Conservation (phyloP, 2,113 vertebrate genomes). For the Varanus komodoensis region DNA sequence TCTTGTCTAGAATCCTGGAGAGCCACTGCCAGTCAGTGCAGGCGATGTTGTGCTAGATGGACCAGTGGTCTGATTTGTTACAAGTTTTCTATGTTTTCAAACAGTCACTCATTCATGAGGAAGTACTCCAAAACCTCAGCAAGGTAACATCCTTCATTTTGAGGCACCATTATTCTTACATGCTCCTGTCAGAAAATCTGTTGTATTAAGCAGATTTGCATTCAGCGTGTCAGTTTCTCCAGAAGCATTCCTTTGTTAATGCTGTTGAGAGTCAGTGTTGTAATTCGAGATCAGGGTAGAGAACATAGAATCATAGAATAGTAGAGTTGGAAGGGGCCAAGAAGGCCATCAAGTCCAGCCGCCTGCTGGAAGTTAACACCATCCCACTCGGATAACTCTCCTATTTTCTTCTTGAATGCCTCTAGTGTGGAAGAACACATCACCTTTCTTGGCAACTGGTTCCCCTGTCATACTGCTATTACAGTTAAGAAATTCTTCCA, state of each 20-base stretch:
- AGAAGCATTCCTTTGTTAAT: neutral
- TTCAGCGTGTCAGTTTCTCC: neutral
- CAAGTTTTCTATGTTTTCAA: neutral
- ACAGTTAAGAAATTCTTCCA: too few species aligned
- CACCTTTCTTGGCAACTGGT: too few species aligned
- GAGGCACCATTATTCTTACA: too few species aligned
- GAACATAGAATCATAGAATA: too few species aligned
- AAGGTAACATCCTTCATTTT: neutral
- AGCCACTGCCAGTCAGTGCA: neutral
- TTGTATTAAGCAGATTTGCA: neutral
- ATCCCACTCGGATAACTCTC: too few species aligned
- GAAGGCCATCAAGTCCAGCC: too few species aligned
- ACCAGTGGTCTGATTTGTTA: neutral
- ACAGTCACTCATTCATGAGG: neutral
- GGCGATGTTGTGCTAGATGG: neutral
- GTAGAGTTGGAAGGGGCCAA: too few species aligned
- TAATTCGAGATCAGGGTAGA: neutral
- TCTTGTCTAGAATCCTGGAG: neutral
- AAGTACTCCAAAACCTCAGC: neutral
- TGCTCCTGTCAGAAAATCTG: neutral
- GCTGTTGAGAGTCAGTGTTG: neutral
- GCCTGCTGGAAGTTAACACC: too few species aligned
- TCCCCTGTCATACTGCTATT: too few species aligned
- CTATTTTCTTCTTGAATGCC: too few species aligned
- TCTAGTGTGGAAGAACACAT: too few species aligned